Evolutionary conservation across 1,140 invertebrate genomes (phyloP).

Genomic region (Nasonia giraulti): DNA sequence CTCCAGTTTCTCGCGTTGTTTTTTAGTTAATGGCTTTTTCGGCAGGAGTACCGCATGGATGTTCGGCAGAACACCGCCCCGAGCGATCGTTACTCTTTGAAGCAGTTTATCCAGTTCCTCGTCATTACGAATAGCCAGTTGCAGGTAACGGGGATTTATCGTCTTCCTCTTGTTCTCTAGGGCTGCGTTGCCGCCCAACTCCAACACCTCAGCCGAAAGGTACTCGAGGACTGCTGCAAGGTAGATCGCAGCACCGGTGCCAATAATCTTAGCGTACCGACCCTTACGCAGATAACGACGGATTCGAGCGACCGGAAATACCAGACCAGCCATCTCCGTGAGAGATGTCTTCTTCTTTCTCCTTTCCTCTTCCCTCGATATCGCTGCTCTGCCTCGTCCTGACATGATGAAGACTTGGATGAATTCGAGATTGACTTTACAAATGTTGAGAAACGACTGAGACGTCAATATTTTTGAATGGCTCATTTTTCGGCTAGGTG

Average conservation of each 20-base stretch:
- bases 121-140: constrained; percentile 83
- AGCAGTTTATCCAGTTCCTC: constrained; percentile 84
- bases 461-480: too few species aligned
- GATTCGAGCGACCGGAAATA: constrained; percentile 7
- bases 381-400: constrained; percentile 14
- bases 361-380: neutral
- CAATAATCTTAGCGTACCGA: constrained; percentile 29
- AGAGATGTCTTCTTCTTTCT: neutral
- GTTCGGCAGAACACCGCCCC: constrained; percentile 82
- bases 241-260: constrained; percentile 30
- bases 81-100: constrained; percentile 81
- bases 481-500: neutral
- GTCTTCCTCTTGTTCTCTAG: constrained; percentile 57
- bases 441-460: too few species aligned
- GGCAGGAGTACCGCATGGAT: constrained; percentile 81
- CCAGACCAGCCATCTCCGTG: constrained; percentile 11
- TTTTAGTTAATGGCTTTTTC: constrained; percentile 67
- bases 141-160: constrained; percentile 82
- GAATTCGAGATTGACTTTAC: too few species aligned
- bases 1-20: too few species aligned
- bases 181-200: constrained; percentile 32
- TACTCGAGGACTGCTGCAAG: constrained; percentile 47
- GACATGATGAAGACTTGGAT: constrained; percentile 24
- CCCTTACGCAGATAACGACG: constrained; percentile 9
- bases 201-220: constrained; percentile 37